Conservation (phyloP, 2,113 vertebrate species). For the Candoia aspera region DNA sequence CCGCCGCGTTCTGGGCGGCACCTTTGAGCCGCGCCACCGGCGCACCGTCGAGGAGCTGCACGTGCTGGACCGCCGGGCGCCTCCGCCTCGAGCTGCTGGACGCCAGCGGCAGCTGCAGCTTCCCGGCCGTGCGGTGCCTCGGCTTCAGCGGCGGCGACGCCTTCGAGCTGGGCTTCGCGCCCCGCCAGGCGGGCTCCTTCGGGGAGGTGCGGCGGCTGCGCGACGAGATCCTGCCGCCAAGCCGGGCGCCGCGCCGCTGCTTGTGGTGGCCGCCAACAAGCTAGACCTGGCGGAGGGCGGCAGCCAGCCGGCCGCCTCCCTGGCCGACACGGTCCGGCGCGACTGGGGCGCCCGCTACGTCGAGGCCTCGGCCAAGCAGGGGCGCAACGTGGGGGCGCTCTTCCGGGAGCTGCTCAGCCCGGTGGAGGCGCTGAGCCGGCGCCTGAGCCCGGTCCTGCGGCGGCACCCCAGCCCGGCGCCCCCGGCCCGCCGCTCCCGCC, state of each 20-base stretch:
- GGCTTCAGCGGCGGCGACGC: constrained; percentile 73
- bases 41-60: constrained; percentile 78
- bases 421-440: constrained; percentile 56
- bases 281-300: constrained; percentile 45
- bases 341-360: constrained; percentile 71
- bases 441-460: constrained; percentile 58
- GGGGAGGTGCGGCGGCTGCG: constrained; percentile 70
- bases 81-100: constrained; percentile 74
- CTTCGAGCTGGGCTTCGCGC: constrained; percentile 73
- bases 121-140: constrained; percentile 78
- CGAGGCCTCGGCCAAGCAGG: constrained; percentile 71
- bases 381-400: constrained; percentile 63
- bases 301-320: constrained; percentile 13
- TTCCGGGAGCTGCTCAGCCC: constrained; percentile 69
- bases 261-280: constrained; percentile 73
- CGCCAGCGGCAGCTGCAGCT: constrained; percentile 78
- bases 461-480: constrained; percentile 48
- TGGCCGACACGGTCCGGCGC: constrained; percentile 57
- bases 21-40: constrained; percentile 71
- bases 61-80: constrained; percentile 55
- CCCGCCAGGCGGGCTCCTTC: constrained; percentile 68
- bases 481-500: constrained; percentile 38
- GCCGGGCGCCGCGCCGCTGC: constrained; percentile 32
- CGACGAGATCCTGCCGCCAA: constrained; percentile 69
- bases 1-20: constrained; percentile 69